Evolutionary conservation across 2,888 invertebrate species (phyloP).

Genomic region (Tenthredo livida): DNA sequence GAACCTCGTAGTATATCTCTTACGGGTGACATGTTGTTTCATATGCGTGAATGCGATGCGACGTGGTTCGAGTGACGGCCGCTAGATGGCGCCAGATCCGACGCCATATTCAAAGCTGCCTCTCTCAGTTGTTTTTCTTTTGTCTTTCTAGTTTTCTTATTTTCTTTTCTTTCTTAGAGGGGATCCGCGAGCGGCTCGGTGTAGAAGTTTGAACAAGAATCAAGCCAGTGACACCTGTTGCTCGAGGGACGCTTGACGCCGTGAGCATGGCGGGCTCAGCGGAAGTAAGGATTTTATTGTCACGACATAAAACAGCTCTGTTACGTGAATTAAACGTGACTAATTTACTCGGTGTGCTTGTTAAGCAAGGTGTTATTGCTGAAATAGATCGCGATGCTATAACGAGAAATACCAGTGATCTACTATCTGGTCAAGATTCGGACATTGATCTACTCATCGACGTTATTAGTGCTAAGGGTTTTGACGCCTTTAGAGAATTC

Average conservation of each 20-base stretch:
- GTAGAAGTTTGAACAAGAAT: conserved; percentile 39
- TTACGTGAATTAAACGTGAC: conserved; percentile 83
- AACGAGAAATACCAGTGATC: conserved; percentile 63
- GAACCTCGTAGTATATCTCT: conserved; percentile 65
- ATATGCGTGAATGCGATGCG: neutral
- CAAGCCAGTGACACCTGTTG: conserved; percentile 69
- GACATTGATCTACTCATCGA: conserved; percentile 72
- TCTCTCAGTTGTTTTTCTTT: neutral
- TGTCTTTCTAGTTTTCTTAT: neutral
- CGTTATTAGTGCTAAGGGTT: conserved; percentile 71
- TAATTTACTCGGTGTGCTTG: conserved; percentile 82
- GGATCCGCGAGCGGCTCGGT: neutral
- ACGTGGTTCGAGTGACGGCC: neutral
- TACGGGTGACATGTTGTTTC: conserved; percentile 65
- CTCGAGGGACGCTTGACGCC: conserved; percentile 60
- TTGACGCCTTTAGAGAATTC: conserved; percentile 72
- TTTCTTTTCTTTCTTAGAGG: neutral
- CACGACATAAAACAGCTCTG: conserved; percentile 83
- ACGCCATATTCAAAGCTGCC: neutral
- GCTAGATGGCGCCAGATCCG: conserved; percentile 12
- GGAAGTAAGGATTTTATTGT: conserved; percentile 82
- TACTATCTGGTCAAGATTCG: conserved; percentile 61
- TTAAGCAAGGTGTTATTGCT: conserved; percentile 84
- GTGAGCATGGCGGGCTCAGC: conserved; percentile 80
- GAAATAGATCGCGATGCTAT: conserved; percentile 82